Evolutionary conservation across 1,140 invertebrate genomes (phyloP).

Genomic region (Drosophila ambigua): DNA sequence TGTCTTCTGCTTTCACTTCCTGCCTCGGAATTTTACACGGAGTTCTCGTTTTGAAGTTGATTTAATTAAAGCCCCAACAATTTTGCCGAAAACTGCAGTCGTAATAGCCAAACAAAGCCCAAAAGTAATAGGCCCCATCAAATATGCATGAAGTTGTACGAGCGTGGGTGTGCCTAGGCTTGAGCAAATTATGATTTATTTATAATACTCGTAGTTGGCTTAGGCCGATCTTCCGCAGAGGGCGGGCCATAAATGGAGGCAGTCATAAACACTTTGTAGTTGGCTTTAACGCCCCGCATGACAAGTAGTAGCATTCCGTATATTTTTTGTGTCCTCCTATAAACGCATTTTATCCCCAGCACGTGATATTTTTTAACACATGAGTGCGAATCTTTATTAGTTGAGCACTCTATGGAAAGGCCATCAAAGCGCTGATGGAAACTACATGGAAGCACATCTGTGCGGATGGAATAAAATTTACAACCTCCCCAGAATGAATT

Average conservation of each 20-base stretch:
- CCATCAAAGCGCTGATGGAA: constrained; percentile 34
- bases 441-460: constrained; percentile 27
- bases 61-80: constrained; percentile 46
- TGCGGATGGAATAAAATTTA: constrained; percentile 43
- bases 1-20: constrained; percentile 35
- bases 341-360: constrained; percentile 70
- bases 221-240: constrained; percentile 12
- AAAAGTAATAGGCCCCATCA: constrained; percentile 32
- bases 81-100: constrained; percentile 7
- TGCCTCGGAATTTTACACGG: constrained; percentile 37
- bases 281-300: constrained; percentile 15
- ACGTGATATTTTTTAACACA: constrained; percentile 59
- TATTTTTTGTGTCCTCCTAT: constrained; percentile 47
- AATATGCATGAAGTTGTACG: constrained; percentile 1
- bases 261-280: constrained; percentile 60
- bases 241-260: constrained; percentile 44
- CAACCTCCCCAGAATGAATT: constrained; percentile 29
- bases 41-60: constrained; percentile 50
- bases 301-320: constrained; percentile 18
- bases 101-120: constrained; percentile 25
- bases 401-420: constrained; percentile 63
- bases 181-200: constrained; percentile 69
- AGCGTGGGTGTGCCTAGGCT: constrained; percentile 32
- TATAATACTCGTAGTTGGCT: constrained; percentile 55
- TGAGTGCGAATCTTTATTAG: constrained; percentile 56